phyloP scores from a whole-genome alignment of 2,113 vertebrate species.

The Rhabdomys dilectus region DNA sequence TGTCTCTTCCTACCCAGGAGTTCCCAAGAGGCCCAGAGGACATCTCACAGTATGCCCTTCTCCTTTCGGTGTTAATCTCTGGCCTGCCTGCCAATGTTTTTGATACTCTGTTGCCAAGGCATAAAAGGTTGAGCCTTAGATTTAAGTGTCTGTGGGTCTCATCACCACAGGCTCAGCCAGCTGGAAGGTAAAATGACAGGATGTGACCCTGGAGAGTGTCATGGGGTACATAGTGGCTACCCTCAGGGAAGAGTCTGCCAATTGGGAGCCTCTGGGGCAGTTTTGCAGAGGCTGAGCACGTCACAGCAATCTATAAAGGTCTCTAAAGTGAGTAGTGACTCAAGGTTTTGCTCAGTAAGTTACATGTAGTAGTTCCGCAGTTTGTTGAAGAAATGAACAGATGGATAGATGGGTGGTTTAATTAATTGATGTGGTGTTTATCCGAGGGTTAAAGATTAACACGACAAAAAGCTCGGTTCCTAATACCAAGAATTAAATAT shows the following conservation, averaged over 20 bases:
- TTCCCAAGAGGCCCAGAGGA: neutral
- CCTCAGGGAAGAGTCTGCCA: neutral
- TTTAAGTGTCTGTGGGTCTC: neutral
- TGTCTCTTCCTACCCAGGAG: neutral
- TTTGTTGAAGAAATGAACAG: slow-evolving; percentile 3
- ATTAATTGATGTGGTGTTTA: slow-evolving; percentile 12
- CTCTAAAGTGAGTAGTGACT: neutral
- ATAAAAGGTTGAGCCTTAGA: neutral
- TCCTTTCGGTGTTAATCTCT: neutral
- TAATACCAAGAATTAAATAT: slow-evolving; percentile 48
- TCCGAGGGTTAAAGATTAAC: slow-evolving; percentile 41
- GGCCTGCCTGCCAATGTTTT: neutral
- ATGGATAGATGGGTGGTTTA: neutral
- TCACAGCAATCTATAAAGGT: neutral
- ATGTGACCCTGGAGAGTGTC: accelerated
- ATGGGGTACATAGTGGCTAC: neutral
- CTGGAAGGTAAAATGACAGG: neutral
- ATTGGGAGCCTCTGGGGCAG: neutral
- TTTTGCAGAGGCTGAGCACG: neutral
- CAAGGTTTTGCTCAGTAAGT: neutral
- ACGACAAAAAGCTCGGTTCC: neutral
- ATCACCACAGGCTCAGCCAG: neutral
- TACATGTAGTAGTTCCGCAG: neutral
- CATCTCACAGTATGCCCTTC: neutral
- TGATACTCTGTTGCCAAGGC: neutral